These are phyloP conservation scores for Spea hammondii DNA, from an alignment of 2,797 vertebrate species.

Conservation along the genomic window DNA sequence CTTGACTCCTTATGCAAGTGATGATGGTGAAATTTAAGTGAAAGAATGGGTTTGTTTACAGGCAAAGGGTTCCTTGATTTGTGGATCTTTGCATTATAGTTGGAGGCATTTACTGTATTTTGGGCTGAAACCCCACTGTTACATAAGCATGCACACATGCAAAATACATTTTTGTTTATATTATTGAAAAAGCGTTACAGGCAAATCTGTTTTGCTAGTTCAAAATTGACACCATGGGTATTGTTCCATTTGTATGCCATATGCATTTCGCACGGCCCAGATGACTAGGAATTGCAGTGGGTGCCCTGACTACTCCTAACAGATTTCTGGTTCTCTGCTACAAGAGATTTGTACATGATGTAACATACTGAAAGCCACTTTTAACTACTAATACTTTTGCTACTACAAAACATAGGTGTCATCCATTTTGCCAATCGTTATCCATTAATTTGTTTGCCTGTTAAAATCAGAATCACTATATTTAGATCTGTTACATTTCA, in stretches of 20 bases:
- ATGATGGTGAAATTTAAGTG: constrained; percentile 61
- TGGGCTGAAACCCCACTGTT: constrained; percentile 51
- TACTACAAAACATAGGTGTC: constrained; percentile 44
- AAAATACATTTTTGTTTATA: constrained; percentile 30
- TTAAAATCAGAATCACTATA: constrained; percentile 48
- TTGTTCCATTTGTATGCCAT: constrained; percentile 37
- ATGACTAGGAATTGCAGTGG: constrained; percentile 33
- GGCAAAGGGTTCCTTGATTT: constrained; percentile 78
- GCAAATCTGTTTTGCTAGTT: constrained; percentile 39
- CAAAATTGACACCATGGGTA: constrained; percentile 30
- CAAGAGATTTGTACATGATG: constrained; percentile 50
- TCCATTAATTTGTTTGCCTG: constrained; percentile 49
- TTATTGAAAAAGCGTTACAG: constrained; percentile 30
- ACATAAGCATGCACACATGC: constrained; percentile 43
- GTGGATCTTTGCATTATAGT: constrained; percentile 89
- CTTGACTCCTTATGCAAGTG: constrained; percentile 67
- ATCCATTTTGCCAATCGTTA: constrained; percentile 45
- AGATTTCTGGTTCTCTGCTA: constrained; percentile 35
- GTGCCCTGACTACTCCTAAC: constrained; percentile 30
- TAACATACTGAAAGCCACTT: constrained; percentile 49
- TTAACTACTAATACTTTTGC: constrained; percentile 52
- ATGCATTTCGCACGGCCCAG: constrained; percentile 39
- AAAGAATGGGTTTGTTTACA: constrained; percentile 81
- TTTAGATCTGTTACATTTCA: constrained; percentile 53
- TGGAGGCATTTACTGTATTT: constrained; percentile 69